Evolutionary conservation across 2,113 vertebrate species (phyloP).

Genomic region (Bubo blakistoni): DNA sequence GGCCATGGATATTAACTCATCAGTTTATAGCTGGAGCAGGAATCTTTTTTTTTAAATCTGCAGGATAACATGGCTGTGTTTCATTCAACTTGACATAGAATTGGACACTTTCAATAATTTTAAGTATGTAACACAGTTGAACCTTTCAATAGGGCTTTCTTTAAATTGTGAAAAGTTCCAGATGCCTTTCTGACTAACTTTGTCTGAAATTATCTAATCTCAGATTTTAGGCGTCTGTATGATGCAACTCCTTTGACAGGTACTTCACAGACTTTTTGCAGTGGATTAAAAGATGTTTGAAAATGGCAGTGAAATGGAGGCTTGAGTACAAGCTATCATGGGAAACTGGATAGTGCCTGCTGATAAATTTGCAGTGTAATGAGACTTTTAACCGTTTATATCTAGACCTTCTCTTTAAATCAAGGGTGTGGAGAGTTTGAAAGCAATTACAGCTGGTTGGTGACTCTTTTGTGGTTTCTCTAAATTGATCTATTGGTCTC

Average conservation of each 20-base stretch:
- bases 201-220: not conserved
- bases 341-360: not conserved
- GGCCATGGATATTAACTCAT: not conserved
- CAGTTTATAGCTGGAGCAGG: not conserved
- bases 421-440: not conserved
- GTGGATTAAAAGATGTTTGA: not conserved
- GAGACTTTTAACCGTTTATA: not conserved
- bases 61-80: not conserved
- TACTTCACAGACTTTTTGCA: not conserved
- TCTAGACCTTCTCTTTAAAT: not conserved
- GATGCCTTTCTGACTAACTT: not conserved
- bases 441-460: not conserved
- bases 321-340: not conserved
- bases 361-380: not conserved
- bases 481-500: not conserved
- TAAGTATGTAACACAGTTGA: not conserved
- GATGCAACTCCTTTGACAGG: not conserved
- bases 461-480: conserved; percentile 13
- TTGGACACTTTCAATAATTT: not conserved
- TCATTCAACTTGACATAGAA: not conserved
- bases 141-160: not conserved
- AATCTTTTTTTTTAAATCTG: not conserved
- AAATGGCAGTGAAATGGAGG: not conserved
- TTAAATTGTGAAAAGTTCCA: not conserved
- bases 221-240: not conserved